Base-by-base conservation (phyloP, 2,888 invertebrate genomes). In the Aspidapion aeneum region DNA sequence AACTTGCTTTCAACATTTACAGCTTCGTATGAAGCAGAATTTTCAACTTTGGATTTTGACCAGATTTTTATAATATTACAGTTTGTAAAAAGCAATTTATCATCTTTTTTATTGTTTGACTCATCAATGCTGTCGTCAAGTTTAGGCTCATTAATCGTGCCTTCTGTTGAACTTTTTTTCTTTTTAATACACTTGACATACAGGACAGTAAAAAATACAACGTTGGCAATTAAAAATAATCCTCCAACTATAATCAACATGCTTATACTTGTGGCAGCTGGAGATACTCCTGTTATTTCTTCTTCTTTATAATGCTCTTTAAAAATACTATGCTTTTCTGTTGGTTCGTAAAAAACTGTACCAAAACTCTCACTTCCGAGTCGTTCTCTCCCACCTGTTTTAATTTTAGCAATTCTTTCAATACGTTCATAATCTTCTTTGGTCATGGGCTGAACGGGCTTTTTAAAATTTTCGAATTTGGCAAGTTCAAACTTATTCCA, bases 161-260 rank as follows among this genome's bases (percentile, higher is more conserved):
- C 35, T 21, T 59, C 54, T n/a, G 63, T 49, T 2, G 58, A 21
- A 19, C 54, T 69, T 85, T 85, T 61, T 64, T 82, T 84, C 20
- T 85, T 76, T 75, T 82, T 84, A 64, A 85, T 82, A 73, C 86
- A 86, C 77, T 87, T 89, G 68, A 87, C 86, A 75, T 89, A 90
- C 51, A 91, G 79, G 66, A 85, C 84, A 0, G 86, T 81, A 72
- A 90, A 88, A 35, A 88, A 85, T n/a, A 86, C 84, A 12, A 91
- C 79, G 75, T 93, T 94, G 5, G 91, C 82, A 19, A 89, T 79
- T 5, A 94, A 80, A 74, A 94, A 92, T 55, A 90, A 79, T 57
- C 89, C 83, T 20, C 89, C 90, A 66, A 90, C 80, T 0, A 85
- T 85, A 56, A 88, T 83, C 54, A 89, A 80, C 58, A 89, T 78